phyloP scores from a whole-genome alignment of 2,113 vertebrate species.

The Sander vitreus region DNA sequence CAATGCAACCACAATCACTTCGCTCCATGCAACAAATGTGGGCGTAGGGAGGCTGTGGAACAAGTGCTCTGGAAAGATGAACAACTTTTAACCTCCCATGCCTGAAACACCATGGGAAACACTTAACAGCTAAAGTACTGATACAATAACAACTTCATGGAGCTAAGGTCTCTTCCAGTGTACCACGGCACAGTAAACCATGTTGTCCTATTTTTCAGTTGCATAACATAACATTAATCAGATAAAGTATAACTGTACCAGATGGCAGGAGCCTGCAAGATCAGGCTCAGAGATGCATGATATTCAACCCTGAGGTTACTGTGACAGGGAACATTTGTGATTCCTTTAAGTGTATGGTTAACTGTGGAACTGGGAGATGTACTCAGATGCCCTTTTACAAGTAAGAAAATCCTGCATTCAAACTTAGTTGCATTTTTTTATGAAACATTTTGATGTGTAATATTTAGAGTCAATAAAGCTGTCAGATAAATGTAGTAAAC shows the following conservation, averaged over 20 bases:
- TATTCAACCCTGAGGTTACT: conserved; percentile 3
- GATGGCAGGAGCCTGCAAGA: conserved; percentile 10
- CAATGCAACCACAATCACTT: conserved; percentile 49
- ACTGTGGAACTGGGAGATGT: background rate
- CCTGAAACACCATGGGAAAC: background rate
- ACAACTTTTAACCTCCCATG: background rate
- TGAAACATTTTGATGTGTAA: background rate
- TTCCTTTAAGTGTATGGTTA: background rate
- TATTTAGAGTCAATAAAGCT: background rate
- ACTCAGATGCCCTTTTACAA: background rate
- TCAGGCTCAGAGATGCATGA: conserved; percentile 10
- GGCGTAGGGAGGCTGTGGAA: conserved; percentile 7
- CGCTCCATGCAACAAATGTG: conserved; percentile 6
- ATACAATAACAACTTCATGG: background rate
- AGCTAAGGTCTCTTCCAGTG: background rate
- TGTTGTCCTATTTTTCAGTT: conserved; percentile 2
- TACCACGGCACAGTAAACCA: background rate
- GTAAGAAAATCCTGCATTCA: background rate
- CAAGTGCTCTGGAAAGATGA: conserved; percentile 5
- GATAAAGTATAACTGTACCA: conserved; percentile 4
- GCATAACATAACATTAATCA: conserved; percentile 19
- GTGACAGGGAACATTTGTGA: conserved; percentile 5
- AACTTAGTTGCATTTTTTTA: background rate
- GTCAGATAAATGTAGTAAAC: background rate
- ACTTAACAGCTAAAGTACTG: background rate